phyloP scores from a whole-genome alignment of 1,140 invertebrate species.

The Ctenoplectra terminalis region DNA sequence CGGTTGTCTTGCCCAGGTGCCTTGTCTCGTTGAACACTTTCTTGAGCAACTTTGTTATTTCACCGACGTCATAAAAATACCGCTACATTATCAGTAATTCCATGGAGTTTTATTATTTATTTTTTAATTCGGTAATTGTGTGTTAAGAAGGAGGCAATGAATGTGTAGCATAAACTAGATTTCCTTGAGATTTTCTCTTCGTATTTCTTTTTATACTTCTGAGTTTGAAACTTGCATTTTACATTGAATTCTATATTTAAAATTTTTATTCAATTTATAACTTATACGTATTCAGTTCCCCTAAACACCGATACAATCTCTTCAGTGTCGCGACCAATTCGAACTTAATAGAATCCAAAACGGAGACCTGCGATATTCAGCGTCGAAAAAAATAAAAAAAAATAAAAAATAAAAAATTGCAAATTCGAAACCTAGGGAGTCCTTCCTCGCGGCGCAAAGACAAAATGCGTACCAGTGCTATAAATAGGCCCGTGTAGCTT shows the following conservation, averaged over 20 bases:
- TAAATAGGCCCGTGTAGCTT: not conserved
- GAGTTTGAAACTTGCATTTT: too few relatives aligned
- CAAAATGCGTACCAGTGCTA: not conserved
- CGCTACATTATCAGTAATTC: not conserved
- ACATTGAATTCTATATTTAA: too few relatives aligned
- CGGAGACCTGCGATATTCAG: too few relatives aligned
- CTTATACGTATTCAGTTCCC: too few relatives aligned
- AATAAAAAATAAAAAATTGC: not conserved
- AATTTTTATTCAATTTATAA: too few relatives aligned
- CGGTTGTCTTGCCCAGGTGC: not conserved
- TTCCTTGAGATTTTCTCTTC: too few relatives aligned
- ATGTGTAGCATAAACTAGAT: too few relatives aligned
- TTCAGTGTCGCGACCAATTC: too few relatives aligned
- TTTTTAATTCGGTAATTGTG: not conserved
- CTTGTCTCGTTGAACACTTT: not conserved
- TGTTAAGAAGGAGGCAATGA: not conserved
- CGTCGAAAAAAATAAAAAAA: too few relatives aligned
- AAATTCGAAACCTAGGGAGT: not conserved
- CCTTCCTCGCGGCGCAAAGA: not conserved
- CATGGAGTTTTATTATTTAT: not conserved
- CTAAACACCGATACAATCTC: too few relatives aligned
- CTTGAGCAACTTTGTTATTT: not conserved
- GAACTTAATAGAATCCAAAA: not conserved
- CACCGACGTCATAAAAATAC: not conserved
- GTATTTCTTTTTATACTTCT: too few relatives aligned